A percentile compares a stretch with the other conserved stretches of the same genome.
Evolutionary conservation across 2,888 invertebrate species (phyloP).

Genomic region (Polylopha cassiicola): DNA sequence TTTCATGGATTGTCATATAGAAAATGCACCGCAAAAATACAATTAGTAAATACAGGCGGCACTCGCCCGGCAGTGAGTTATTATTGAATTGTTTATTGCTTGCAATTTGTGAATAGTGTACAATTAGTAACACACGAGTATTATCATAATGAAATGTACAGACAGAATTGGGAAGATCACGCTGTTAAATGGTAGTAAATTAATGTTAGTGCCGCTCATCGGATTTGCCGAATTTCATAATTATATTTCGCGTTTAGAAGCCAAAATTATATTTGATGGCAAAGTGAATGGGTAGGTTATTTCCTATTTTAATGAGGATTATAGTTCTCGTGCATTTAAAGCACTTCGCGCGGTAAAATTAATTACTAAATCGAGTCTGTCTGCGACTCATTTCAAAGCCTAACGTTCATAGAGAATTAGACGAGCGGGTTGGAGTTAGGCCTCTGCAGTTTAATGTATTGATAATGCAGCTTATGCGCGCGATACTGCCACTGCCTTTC

Average conservation of each 20-base stretch:
- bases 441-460: conserved; percentile 2
- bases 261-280: conserved; percentile 70
- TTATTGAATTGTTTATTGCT: conserved; percentile 9
- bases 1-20: conserved; percentile 54
- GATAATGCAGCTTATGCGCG: background rate
- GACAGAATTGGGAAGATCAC: conserved; percentile 9
- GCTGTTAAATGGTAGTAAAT: conserved; percentile 12
- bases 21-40: conserved; percentile 30
- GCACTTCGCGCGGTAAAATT: conserved; percentile 72
- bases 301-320: conserved; percentile 75
- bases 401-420: conserved; percentile 28
- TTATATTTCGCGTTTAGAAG: conserved; percentile 65
- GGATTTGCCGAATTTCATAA: conserved; percentile 57
- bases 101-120: background rate
- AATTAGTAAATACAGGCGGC: conserved; percentile 21
- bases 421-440: conserved; percentile 10
- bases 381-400: conserved; percentile 50
- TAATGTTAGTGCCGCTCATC: conserved; percentile 24
- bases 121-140: conserved; percentile 2
- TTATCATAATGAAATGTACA: background rate
- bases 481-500: background rate
- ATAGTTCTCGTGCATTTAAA: conserved; percentile 74
- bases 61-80: conserved; percentile 28
- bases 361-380: conserved; percentile 73
- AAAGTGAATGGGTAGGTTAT: conserved; percentile 68